Conservation (phyloP, 2,113 vertebrate species). For the Turnix velox region DNA sequence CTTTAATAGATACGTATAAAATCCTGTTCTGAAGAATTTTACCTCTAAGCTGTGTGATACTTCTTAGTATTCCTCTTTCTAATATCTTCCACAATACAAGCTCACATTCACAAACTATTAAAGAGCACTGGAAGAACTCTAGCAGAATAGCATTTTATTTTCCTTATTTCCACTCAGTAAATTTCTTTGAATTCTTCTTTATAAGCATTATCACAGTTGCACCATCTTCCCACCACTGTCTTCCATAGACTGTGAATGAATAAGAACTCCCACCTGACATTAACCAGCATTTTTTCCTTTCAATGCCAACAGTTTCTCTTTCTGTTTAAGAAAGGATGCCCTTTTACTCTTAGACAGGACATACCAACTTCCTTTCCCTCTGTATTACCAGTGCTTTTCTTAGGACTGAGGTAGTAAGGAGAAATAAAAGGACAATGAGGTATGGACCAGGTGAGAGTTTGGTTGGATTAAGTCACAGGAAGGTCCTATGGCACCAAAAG, state of each 20-base stretch:
- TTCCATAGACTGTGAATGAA: neutral
- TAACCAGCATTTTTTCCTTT: neutral
- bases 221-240: neutral
- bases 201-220: neutral
- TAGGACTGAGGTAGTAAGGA: neutral
- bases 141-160: neutral
- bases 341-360: neutral
- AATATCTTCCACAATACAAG: neutral
- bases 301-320: neutral
- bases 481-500: neutral
- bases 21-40: neutral
- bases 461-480: neutral
- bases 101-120: neutral
- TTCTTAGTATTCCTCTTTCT: neutral
- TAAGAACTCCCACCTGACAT: neutral
- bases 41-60: neutral
- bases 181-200: neutral
- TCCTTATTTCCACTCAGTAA: neutral
- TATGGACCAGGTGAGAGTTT: neutral
- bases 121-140: neutral
- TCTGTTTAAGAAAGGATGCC: neutral
- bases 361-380: neutral
- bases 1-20: neutral
- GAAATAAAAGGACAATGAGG: neutral
- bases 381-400: neutral